These are phyloP conservation scores for Nannoperca australis DNA, from an alignment of 2,797 vertebrate genomes.

Conservation along the genomic window DNA sequence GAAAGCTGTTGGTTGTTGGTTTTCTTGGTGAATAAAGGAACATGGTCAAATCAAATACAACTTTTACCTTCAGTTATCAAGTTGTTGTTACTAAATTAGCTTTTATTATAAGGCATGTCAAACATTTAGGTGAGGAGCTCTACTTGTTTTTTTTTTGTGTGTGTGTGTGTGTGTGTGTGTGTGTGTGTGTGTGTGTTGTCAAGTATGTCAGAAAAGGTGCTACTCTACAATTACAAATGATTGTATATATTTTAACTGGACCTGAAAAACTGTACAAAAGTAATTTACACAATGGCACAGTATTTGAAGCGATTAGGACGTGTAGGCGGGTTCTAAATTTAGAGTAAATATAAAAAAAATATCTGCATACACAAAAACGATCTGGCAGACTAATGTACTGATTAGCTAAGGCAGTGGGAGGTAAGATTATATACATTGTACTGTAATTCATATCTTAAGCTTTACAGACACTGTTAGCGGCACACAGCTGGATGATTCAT, in stretches of 20 bases:
- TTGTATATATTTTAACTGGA: not conserved
- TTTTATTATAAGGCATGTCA: not conserved
- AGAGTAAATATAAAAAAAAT: slow-evolving; percentile 1
- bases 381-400: not conserved
- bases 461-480: slow-evolving; percentile 9
- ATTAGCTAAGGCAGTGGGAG: slow-evolving; percentile 18
- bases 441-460: slow-evolving; percentile 33
- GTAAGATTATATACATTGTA: slow-evolving; percentile 13
- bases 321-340: not conserved
- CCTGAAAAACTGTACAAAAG: not conserved
- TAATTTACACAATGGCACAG: not conserved
- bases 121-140: not conserved
- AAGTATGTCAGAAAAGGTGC: no score
- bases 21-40: not conserved
- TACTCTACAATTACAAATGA: not conserved
- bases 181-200: no score
- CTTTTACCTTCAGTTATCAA: not conserved
- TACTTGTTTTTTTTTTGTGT: no score
- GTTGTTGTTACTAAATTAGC: not conserved
- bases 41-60: not conserved
- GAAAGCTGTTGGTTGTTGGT: slow-evolving; percentile 8
- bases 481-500: slow-evolving; percentile 28
- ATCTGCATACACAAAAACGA: slow-evolving; percentile 1
- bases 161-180: no score
- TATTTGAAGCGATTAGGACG: not conserved